Evolutionary conservation across 1,140 invertebrate species (phyloP).

Genomic region (Papilio aristodemus): DNA sequence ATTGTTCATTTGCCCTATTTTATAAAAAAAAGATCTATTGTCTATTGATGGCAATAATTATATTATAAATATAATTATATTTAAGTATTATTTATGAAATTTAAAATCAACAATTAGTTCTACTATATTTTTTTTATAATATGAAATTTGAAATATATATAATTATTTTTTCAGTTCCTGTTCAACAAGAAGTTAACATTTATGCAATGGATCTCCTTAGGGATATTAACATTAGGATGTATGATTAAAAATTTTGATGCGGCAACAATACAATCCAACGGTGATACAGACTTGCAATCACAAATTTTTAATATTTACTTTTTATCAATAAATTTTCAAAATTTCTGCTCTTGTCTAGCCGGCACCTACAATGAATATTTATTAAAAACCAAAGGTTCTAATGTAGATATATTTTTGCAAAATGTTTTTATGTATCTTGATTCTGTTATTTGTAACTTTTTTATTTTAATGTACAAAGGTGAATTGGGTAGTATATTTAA

Average conservation of each 20-base stretch:
- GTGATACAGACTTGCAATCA: slow-evolving; percentile 58
- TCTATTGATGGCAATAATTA: too few relatives aligned
- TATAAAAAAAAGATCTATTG: too few relatives aligned
- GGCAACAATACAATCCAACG: slow-evolving; percentile 60
- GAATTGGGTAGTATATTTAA: slow-evolving; percentile 83
- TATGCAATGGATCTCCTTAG: slow-evolving; percentile 94
- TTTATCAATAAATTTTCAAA: slow-evolving; percentile 89
- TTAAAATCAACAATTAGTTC: too few relatives aligned
- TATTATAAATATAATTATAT: too few relatives aligned
- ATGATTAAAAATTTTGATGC: slow-evolving; percentile 93
- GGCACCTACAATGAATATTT: slow-evolving; percentile 98
- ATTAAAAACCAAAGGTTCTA: slow-evolving; percentile 90
- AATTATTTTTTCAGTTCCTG: slow-evolving; percentile 76
- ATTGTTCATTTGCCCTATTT: too few relatives aligned
- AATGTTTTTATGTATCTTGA: slow-evolving; percentile 98
- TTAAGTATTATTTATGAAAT: too few relatives aligned
- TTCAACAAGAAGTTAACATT: slow-evolving; percentile 91
- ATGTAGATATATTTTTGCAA: slow-evolving; percentile 95
- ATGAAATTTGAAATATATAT: not conserved
- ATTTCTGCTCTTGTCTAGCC: slow-evolving; percentile 95
- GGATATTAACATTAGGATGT: slow-evolving; percentile 93
- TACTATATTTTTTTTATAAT: not conserved
- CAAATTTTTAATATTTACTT: slow-evolving; percentile 85
- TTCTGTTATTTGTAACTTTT: slow-evolving; percentile 94
- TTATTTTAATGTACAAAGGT: slow-evolving; percentile 85